These are phyloP conservation scores for Piscicola geometra DNA, from an alignment of 2,888 invertebrate species.

Conservation along the genomic window DNA sequence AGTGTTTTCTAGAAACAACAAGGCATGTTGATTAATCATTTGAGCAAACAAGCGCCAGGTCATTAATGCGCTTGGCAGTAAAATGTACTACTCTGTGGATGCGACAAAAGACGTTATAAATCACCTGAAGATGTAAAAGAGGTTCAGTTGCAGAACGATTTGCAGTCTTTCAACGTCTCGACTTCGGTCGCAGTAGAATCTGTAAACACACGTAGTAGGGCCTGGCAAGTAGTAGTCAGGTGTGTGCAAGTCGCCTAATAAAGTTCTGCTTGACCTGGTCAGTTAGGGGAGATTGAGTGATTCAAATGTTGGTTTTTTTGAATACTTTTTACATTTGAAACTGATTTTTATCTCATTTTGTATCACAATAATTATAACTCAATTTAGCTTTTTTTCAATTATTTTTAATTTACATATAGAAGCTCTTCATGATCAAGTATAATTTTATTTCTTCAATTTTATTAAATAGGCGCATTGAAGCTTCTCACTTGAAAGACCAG, in stretches of 20 bases:
- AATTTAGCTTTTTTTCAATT: background rate
- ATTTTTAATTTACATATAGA: too few relatives aligned
- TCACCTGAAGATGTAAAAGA: slow-evolving; percentile 14
- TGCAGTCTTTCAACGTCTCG: slow-evolving; percentile 27
- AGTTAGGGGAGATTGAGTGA: background rate
- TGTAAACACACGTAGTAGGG: slow-evolving; percentile 37
- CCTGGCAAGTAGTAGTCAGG: slow-evolving; percentile 37
- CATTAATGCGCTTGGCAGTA: too few relatives aligned
- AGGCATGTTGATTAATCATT: too few relatives aligned
- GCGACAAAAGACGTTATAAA: too few relatives aligned
- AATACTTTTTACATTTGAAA: background rate
- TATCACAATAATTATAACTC: background rate
- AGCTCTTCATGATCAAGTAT: too few relatives aligned
- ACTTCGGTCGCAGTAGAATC: slow-evolving; percentile 32
- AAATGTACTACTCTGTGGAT: too few relatives aligned
- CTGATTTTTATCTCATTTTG: background rate
- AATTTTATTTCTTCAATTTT: too few relatives aligned
- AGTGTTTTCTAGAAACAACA: too few relatives aligned
- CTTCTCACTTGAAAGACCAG: slow-evolving; percentile 14
- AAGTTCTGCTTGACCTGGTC: slow-evolving; percentile 23
- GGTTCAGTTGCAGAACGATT: slow-evolving; percentile 22
- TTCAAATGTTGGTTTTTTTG: background rate
- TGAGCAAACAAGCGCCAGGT: too few relatives aligned
- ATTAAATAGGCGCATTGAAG: too few relatives aligned
- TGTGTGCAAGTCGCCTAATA: slow-evolving; percentile 36